These are phyloP conservation scores for Melipona beecheii DNA, from an alignment of 2,888 invertebrate genomes.

Conservation along the genomic window DNA sequence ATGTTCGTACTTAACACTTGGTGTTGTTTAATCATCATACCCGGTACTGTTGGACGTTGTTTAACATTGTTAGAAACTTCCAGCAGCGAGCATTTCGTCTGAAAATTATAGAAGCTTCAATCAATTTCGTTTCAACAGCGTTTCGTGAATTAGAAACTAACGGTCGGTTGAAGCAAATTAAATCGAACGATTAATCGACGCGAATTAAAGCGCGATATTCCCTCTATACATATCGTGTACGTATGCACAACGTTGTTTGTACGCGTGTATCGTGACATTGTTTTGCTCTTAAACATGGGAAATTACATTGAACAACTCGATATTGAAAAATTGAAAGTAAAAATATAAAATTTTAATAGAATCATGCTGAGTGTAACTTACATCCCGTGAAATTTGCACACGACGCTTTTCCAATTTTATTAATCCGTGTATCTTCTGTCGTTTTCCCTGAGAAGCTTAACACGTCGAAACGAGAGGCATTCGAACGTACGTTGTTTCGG, in stretches of 20 bases:
- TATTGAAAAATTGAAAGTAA: not conserved
- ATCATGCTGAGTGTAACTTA: not conserved
- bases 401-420: too few relatives aligned
- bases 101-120: not conserved
- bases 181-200: not conserved
- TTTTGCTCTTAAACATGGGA: too few relatives aligned
- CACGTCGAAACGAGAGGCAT: not conserved
- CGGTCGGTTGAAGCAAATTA: not conserved
- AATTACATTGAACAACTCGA: too few relatives aligned
- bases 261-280: too few relatives aligned
- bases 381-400: not conserved
- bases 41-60: too few relatives aligned
- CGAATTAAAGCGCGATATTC: not conserved
- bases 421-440: not conserved
- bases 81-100: not conserved
- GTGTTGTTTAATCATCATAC: too few relatives aligned
- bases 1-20: not conserved
- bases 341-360: not conserved
- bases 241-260: too few relatives aligned
- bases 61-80: too few relatives aligned
- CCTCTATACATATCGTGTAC: not conserved
- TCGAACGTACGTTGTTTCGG: not conserved
- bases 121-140: not conserved
- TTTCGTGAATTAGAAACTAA: not conserved
- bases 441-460: not conserved